A percentile compares a stretch with the other conserved stretches of the same genome.
Evolutionary conservation across 1,140 invertebrate species (phyloP).

Genomic region (Drosophila ohnishii): DNA sequence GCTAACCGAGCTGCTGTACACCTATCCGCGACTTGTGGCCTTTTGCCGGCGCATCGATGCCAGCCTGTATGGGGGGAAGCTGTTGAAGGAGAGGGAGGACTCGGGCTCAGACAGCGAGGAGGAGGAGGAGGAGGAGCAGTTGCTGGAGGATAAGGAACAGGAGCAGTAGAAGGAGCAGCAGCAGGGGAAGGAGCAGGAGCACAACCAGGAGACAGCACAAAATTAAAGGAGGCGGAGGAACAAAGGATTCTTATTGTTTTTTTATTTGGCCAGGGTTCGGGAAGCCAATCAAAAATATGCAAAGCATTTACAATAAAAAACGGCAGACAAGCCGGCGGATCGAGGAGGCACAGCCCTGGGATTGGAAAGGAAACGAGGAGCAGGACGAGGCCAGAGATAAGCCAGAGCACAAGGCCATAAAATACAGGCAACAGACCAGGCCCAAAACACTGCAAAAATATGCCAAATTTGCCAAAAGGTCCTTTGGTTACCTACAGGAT

Average conservation of each 20-base stretch:
- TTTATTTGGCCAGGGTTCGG: constrained; percentile 38
- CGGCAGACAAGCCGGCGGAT: constrained; percentile 8
- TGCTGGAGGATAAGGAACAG: neutral
- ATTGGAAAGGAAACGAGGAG: constrained; percentile 4
- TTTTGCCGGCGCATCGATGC: constrained; percentile 35
- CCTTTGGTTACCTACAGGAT: neutral
- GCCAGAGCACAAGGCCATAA: constrained; percentile 48
- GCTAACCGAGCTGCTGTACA: constrained; percentile 15
- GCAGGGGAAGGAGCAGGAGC: neutral
- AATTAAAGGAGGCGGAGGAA: constrained; percentile 17
- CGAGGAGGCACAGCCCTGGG: neutral
- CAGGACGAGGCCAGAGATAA: constrained; percentile 26
- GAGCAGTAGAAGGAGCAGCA: neutral
- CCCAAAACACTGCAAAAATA: neutral
- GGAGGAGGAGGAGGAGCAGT: neutral
- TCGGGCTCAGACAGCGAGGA: neutral
- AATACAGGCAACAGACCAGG: constrained; percentile 36
- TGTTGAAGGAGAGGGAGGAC: neutral
- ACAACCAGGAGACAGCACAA: neutral
- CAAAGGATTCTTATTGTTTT: constrained; percentile 54
- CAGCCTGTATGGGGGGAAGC: constrained; percentile 9
- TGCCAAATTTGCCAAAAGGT: neutral
- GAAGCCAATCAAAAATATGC: constrained; percentile 70
- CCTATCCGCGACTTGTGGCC: constrained; percentile 20
- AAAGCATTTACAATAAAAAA: constrained; percentile 75